A percentile compares a stretch with the other conserved stretches of the same genome.
Evolutionary conservation across 2,888 invertebrate species (phyloP).

Genomic region (Allophyes oxyacanthae): DNA sequence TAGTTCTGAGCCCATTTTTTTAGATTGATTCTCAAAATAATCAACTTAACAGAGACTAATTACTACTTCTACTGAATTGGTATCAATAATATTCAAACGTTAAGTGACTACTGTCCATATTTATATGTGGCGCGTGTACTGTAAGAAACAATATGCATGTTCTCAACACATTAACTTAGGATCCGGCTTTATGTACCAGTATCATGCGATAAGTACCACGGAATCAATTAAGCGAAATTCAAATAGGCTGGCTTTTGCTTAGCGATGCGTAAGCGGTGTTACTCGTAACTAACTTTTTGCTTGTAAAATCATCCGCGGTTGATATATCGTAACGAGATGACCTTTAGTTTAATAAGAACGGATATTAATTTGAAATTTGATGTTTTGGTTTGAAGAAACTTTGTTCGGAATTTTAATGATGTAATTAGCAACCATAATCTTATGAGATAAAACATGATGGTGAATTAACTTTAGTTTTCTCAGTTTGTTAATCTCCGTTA

Average conservation of each 20-base stretch:
- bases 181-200: constrained; percentile 34
- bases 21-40: no score
- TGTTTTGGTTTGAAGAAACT: constrained; percentile 27
- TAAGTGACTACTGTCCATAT: constrained; percentile 10
- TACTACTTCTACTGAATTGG: background rate
- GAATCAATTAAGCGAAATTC: constrained; percentile 50
- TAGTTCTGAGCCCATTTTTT: no score
- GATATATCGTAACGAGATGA: constrained; percentile 32
- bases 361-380: constrained; percentile 37
- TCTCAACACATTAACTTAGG: constrained; percentile 34
- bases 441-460: constrained; percentile 9
- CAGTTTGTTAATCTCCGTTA: no score
- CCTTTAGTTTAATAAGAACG: constrained; percentile 35
- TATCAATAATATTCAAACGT: constrained; percentile 12
- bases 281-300: constrained; percentile 38
- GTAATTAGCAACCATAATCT: constrained; percentile 13
- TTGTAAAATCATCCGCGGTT: constrained; percentile 21
- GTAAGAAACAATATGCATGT: constrained; percentile 46
- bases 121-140: background rate
- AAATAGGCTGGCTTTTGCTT: constrained; percentile 32
- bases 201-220: constrained; percentile 45
- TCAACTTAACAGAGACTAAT: no score
- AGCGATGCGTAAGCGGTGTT: constrained; percentile 32
- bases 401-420: constrained; percentile 33
- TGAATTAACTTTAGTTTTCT: background rate